These are phyloP conservation scores for Nestor notabilis DNA, from an alignment of 2,113 vertebrate species.

Conservation along the genomic window DNA sequence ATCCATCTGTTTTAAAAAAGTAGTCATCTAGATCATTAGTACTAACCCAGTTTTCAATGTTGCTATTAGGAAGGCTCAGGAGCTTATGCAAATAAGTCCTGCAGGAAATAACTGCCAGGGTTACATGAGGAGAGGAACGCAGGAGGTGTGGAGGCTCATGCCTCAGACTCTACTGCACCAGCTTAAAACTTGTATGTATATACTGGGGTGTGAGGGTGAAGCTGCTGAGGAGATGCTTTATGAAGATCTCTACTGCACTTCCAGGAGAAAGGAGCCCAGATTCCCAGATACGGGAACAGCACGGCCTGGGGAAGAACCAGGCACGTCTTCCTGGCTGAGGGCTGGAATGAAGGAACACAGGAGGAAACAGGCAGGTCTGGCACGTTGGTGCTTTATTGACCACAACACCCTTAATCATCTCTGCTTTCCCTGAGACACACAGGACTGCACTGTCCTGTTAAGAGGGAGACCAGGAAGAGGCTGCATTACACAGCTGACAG, in stretches of 20 bases:
- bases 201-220: neutral
- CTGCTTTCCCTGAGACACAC: neutral
- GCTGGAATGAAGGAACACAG: neutral
- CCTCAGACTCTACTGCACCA: neutral
- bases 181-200: neutral
- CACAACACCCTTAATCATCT: neutral
- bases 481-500: neutral
- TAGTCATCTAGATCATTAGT: neutral
- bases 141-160: neutral
- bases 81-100: conserved; percentile 27
- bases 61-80: conserved; percentile 9
- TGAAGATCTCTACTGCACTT: neutral
- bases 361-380: neutral
- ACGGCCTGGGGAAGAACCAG: neutral
- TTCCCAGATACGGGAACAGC: neutral
- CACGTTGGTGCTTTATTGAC: neutral
- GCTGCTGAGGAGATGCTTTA: neutral
- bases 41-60: conserved; percentile 11
- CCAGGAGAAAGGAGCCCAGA: neutral
- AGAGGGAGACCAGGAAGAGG: neutral
- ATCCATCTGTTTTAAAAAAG: neutral
- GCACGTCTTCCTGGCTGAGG: neutral
- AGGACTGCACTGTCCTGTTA: neutral
- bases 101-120: conserved; percentile 11
- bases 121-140: neutral